phyloP scores from a whole-genome alignment of 2,888 invertebrate genomes.

The Rotaria magnacalcarata region DNA sequence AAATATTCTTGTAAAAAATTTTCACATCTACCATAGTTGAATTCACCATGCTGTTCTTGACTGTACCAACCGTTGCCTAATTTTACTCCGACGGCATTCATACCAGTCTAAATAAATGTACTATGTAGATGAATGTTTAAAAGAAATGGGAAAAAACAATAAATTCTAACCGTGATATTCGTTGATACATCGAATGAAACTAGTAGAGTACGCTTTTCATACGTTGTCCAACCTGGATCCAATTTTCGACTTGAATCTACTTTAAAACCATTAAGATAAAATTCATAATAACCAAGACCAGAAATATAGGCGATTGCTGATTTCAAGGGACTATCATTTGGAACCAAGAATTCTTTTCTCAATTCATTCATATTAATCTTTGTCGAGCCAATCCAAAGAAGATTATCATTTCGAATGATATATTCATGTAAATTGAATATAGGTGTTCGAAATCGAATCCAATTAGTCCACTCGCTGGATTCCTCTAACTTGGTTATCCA shows the following conservation, averaged over 20 bases:
- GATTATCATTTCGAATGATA: neutral
- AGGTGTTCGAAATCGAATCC: conserved; percentile 28
- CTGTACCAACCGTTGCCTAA: conserved; percentile 15
- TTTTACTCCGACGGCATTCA: conserved; percentile 13
- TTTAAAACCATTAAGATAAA: conserved; percentile 21
- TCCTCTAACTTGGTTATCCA: neutral
- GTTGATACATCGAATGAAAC: neutral
- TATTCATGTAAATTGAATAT: conserved; percentile 13
- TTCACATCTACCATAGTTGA: neutral
- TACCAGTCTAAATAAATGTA: neutral
- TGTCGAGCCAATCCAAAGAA: conserved; percentile 10
- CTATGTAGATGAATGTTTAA: neutral
- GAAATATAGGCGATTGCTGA: neutral
- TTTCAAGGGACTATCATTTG: neutral
- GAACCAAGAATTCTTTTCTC: conserved; percentile 5
- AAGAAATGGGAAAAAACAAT: too few species aligned
- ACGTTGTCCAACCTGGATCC: conserved; percentile 19
- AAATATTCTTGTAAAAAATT: neutral
- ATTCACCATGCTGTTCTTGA: conserved; percentile 6
- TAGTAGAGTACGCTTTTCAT: neutral
- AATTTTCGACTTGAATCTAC: conserved; percentile 17
- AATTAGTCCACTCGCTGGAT: neutral
- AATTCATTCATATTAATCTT: conserved; percentile 28
- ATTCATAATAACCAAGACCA: conserved; percentile 8
- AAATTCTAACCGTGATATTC: neutral